Evolutionary conservation across 2,113 vertebrate species (phyloP), one percentile per base, ranked within the genome.

Genomic region (Thamnaconus septentrionalis): DNA sequence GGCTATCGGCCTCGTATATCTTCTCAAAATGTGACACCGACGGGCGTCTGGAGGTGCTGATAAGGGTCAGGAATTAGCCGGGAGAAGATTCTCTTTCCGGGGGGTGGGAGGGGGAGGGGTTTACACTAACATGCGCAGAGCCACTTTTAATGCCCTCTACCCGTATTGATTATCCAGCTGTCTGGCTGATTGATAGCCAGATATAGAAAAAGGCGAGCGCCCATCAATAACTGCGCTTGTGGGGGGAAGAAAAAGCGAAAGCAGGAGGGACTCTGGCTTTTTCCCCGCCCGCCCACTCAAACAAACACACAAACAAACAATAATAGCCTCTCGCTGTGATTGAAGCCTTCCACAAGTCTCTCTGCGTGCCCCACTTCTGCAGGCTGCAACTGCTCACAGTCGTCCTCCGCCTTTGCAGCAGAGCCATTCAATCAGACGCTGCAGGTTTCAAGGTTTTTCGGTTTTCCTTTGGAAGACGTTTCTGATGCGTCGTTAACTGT

Each of bases 141-240:
- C 11, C 41, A 59, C 61, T 75, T 80, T 81, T 75, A 80, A 78
- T 72, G 76, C 74, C 82, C 85, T 85, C 73, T 61, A 80, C 53
- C 62, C 65, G 61, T 84, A 89, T 87, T 74, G 87, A 89, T 89
- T 64, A 82, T 57, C 64, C 56, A 60, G 80, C 72, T 12, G 72
- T 45, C 80, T 79, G 78, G 76, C 82, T 81, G 84, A 88, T 84
- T 66, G 71, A 82, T 47, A 73, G 77, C 43, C 7, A 73, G 84
- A 85, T 83, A 85, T 48, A 80, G 76, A 80, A 84, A 66, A 68
- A 56, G 64, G 66, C 18, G 18, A 31, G 18, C 18, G 18, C 44
- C 65, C 78, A 64, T 88, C 75, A 75, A 83, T 86, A 79, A 73
- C 81, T 81, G 64, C 8, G 58, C 18, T 31, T 31, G 18, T 31